phyloP scores from a whole-genome alignment of 2,888 invertebrate genomes.

The Spodoptera picta region DNA sequence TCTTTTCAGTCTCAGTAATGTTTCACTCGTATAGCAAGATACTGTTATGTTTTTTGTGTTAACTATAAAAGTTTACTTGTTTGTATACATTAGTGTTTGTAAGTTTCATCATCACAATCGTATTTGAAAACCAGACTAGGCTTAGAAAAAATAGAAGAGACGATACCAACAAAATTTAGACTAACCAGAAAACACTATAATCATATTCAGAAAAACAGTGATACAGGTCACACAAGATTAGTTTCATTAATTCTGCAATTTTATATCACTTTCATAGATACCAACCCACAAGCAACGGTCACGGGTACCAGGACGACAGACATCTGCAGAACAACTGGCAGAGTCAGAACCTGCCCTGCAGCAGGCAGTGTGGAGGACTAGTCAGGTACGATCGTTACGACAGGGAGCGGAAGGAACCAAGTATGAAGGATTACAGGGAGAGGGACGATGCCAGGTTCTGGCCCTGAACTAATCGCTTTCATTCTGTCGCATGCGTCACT shows the following conservation, averaged over 20 bases:
- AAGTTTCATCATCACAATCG: background rate
- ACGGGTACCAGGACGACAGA: constrained; percentile 63
- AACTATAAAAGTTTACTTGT: constrained; percentile 6
- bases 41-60: constrained; percentile 7
- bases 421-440: constrained; percentile 48
- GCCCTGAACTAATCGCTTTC: constrained; percentile 73
- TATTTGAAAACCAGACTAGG: no score
- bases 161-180: no score
- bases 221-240: no score
- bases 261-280: constrained; percentile 52
- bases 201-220: no score
- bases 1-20: constrained; percentile 8
- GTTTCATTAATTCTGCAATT: no score
- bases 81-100: constrained; percentile 9
- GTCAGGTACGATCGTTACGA: constrained; percentile 77
- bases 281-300: constrained; percentile 62
- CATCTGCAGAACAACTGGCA: constrained; percentile 75
- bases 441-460: constrained; percentile 70
- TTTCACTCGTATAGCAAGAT: background rate
- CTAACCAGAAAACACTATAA: no score
- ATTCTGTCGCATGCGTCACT: constrained; percentile 73
- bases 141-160: no score
- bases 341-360: constrained; percentile 79
- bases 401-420: constrained; percentile 1
- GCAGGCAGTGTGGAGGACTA: constrained; percentile 80